Base-by-base conservation (phyloP, 2,113 vertebrate species). In the Lagopus muta region DNA sequence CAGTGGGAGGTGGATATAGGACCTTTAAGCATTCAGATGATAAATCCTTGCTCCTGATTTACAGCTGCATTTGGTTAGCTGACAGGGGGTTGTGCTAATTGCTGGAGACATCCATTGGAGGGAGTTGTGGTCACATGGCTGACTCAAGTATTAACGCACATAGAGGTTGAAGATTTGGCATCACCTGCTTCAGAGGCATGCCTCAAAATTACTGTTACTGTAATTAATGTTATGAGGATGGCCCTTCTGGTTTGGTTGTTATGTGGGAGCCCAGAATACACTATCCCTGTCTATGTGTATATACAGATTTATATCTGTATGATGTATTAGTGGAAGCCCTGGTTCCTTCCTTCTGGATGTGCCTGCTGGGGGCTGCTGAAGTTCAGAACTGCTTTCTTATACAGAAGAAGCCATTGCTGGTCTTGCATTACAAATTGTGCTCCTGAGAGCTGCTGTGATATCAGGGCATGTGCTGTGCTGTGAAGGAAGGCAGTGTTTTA, bases 291-390 rank as follows among this genome's bases (percentile, higher is more conserved):
- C 1, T 24, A 1, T 1, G 32, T 25, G 34, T 17, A 2, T 27
- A 0, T 11, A 3, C 1, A 3, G 36, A 1, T 14, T 2, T 17
- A 2, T 17, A 16, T 43, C 0, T 3, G 1, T 0, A n/a, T 0
- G 79, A 6, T 16, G 36, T 28, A 0, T 0, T 8, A 42, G 32
- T 7, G 42, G 34, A 25, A 84, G 27, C 54, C 20, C 13, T 3
- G 74, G 15, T 50, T 54, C 32, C 27, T 7, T 20, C n/a, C 57
- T 66, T 14, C 11, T 8, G 6, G 65, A 55, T 77, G 6, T 36
- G 62, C 47, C 25, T 4, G 17, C 2, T 19, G 7, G 2, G 57
- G 6, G 47, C 36, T 32, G 55, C 83, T 62, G 70, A 65, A 74
- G 16, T 38, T 38, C 61, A 28, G 0, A 15, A 8, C 42, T 36